These are phyloP conservation scores for Drosophila funebris DNA, from an alignment of 1,140 invertebrate genomes.

Conservation along the genomic window DNA sequence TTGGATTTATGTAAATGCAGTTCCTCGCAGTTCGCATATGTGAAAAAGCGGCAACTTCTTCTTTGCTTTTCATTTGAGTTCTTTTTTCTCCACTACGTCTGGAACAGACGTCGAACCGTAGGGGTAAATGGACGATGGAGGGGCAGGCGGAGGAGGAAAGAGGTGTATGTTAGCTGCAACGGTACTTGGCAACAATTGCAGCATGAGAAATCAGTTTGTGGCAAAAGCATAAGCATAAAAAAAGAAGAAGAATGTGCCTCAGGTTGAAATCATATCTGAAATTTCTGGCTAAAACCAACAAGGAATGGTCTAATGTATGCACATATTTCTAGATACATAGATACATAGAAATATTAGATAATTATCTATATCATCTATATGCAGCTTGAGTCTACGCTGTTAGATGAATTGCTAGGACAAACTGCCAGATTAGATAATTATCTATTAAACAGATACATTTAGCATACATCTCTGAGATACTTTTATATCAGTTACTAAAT, in stretches of 20 bases:
- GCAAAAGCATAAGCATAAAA: conserved; percentile 45
- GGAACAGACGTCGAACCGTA: background rate
- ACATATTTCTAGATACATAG: background rate
- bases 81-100: background rate
- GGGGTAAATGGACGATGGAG: background rate
- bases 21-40: conserved; percentile 2
- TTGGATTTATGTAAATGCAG: conserved; percentile 49
- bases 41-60: conserved; percentile 11
- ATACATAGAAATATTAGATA: no score
- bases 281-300: background rate
- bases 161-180: conserved; percentile 37
- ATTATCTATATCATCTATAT: no score
- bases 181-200: conserved; percentile 78
- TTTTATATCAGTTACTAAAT: conserved; percentile 1
- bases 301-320: background rate
- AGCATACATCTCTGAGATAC: conserved; percentile 1
- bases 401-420: no score
- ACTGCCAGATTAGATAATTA: no score
- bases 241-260: conserved; percentile 41
- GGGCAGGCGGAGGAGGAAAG: background rate
- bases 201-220: conserved; percentile 71
- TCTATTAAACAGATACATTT: no score
- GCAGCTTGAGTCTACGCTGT: no score
- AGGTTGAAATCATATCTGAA: conserved; percentile 61
- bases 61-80: background rate